These are phyloP conservation scores for Typhlomys cinereus DNA, from an alignment of 2,113 vertebrate genomes.

Conservation along the genomic window DNA sequence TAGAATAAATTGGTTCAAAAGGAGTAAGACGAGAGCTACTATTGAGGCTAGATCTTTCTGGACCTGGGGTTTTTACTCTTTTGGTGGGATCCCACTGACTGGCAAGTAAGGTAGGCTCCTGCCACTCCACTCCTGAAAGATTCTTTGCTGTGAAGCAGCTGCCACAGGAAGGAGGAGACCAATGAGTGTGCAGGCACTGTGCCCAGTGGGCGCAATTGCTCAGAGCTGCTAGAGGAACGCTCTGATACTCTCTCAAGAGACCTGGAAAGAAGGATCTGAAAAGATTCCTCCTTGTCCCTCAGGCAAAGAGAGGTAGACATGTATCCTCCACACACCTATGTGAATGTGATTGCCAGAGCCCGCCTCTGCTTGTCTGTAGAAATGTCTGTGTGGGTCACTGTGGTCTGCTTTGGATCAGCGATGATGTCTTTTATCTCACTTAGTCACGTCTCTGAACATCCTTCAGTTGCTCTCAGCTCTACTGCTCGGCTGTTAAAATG, in stretches of 20 bases:
- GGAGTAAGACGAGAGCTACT: not conserved
- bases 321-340: fast-evolving
- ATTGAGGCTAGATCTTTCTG: not conserved
- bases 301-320: not conserved
- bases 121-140: fast-evolving
- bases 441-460: not conserved
- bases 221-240: no score
- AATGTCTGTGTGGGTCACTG: fast-evolving
- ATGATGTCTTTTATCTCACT: not conserved
- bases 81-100: fast-evolving
- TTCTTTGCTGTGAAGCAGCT: not conserved
- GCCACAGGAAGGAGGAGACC: no score
- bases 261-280: fast-evolving
- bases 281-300: not conserved
- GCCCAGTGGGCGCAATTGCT: not conserved
- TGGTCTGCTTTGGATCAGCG: fast-evolving
- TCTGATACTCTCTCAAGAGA: not conserved
- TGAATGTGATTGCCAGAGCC: not conserved
- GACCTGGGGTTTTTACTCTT: not conserved
- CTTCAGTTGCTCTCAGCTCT: not conserved
- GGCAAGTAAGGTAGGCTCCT: not conserved
- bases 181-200: fast-evolving
- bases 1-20: not conserved
- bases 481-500: not conserved
- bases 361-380: fast-evolving